These are phyloP conservation scores for Nycticebus coucang DNA, from an alignment of 2,113 vertebrate species.

Conservation along the genomic window DNA sequence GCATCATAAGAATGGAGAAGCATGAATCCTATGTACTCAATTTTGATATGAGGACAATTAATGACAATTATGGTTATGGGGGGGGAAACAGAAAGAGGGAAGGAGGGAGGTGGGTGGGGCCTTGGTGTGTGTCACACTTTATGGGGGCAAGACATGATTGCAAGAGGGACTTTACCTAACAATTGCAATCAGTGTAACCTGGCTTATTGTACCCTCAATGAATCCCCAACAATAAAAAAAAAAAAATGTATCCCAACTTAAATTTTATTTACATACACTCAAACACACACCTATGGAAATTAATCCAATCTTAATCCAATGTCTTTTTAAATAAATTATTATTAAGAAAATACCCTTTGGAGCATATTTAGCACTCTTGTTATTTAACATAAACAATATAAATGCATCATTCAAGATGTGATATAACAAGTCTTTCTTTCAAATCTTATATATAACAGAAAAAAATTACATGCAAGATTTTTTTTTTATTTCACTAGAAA, in stretches of 20 bases:
- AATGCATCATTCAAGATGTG: constrained; percentile 29
- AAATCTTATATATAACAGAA: constrained; percentile 27
- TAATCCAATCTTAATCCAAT: background rate
- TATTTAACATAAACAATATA: constrained; percentile 48
- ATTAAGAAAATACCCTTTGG: constrained; percentile 43
- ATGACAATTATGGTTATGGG: no score
- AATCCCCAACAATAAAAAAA: no score
- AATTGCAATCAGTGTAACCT: no score
- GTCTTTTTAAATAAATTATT: constrained; percentile 41
- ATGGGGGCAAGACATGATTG: no score
- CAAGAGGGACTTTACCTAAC: no score
- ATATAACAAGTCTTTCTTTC: constrained; percentile 31
- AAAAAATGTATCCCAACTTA: background rate
- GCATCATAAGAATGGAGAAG: no score
- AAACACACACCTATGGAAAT: background rate
- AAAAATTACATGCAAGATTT: background rate
- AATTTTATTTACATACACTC: background rate
- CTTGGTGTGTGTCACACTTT: no score
- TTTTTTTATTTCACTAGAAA: constrained; percentile 29
- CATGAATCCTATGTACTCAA: no score
- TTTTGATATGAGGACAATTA: no score
- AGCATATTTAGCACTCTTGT: background rate
- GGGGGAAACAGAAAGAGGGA: no score
- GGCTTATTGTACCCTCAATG: no score
- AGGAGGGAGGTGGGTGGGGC: no score